Percentiles rank a stretch among this genome's conserved stretches.
phyloP scores from a whole-genome alignment of 2,113 vertebrate genomes.

The Spea bombifrons region DNA sequence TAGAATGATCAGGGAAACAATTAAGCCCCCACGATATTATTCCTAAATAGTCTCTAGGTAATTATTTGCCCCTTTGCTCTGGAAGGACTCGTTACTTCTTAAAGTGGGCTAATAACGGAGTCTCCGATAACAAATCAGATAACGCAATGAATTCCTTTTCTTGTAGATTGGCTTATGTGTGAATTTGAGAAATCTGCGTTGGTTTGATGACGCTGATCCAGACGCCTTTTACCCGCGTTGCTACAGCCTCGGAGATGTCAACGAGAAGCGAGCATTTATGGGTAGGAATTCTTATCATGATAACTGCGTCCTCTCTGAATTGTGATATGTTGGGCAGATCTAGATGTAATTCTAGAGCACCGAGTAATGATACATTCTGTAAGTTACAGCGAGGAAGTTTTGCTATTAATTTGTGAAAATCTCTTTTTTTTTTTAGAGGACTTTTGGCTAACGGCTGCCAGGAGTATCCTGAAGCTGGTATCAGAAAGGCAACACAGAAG shows the following conservation, averaged over 20 bases:
- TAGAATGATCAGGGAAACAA: no score
- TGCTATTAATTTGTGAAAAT: neutral
- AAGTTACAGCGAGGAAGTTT: no score
- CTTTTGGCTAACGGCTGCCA: constrained; percentile 84
- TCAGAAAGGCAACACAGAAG: constrained; percentile 54
- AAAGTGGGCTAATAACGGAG: no score
- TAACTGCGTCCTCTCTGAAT: no score
- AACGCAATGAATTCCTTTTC: neutral
- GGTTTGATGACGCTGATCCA: constrained; percentile 77
- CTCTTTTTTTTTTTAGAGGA: constrained; percentile 70
- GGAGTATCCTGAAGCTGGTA: constrained; percentile 80
- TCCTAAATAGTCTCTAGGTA: no score
- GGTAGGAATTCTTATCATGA: constrained; percentile 59
- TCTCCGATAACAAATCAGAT: no score
- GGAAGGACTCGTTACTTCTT: no score
- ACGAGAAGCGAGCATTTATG: constrained; percentile 81
- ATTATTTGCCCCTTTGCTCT: no score
- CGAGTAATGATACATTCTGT: no score
- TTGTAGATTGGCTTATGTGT: constrained; percentile 83
- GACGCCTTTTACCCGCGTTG: constrained; percentile 88
- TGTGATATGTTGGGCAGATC: no score
- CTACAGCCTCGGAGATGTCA: constrained; percentile 74
- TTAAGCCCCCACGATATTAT: no score
- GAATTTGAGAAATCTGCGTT: constrained; percentile 80
- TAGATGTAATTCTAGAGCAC: no score